Percentiles rank a stretch among this genome's conserved stretches.
phyloP scores from a whole-genome alignment of 2,888 invertebrate genomes.

The Ochropleura leucogaster region DNA sequence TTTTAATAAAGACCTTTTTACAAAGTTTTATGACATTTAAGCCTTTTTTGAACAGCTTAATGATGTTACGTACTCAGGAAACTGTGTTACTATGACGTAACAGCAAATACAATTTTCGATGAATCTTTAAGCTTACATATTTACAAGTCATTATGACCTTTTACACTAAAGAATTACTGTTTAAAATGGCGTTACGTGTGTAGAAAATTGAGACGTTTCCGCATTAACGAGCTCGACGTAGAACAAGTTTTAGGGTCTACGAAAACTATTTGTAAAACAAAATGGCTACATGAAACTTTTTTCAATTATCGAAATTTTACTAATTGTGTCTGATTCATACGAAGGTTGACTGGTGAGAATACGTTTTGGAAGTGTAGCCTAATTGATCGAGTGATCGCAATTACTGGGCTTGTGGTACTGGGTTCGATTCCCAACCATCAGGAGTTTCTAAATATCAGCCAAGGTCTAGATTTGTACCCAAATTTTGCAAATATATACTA shows the following conservation, averaged over 20 bases:
- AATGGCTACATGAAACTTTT: no score
- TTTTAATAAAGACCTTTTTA: conserved; percentile 16
- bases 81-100: conserved; percentile 48
- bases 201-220: conserved; percentile 34
- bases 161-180: conserved; percentile 5
- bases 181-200: conserved; percentile 6
- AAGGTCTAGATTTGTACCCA: no score
- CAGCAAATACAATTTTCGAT: conserved; percentile 11
- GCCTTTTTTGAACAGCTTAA: conserved; percentile 17
- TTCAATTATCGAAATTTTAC: no score
- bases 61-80: conserved; percentile 59
- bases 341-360: no score
- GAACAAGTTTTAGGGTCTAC: background rate
- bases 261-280: background rate
- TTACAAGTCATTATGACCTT: conserved; percentile 39
- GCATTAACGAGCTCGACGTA: conserved; percentile 22
- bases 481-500: no score
- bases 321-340: no score
- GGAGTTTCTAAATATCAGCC: no score
- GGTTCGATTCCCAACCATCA: no score
- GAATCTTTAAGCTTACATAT: conserved; percentile 14
- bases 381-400: no score
- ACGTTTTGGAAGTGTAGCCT: no score
- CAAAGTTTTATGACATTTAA: conserved; percentile 35
- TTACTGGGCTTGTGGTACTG: no score